Evolutionary conservation across 2,888 invertebrate genomes (phyloP), one percentile per base, ranked within the genome.

Genomic region (Abrostola triplasia): DNA sequence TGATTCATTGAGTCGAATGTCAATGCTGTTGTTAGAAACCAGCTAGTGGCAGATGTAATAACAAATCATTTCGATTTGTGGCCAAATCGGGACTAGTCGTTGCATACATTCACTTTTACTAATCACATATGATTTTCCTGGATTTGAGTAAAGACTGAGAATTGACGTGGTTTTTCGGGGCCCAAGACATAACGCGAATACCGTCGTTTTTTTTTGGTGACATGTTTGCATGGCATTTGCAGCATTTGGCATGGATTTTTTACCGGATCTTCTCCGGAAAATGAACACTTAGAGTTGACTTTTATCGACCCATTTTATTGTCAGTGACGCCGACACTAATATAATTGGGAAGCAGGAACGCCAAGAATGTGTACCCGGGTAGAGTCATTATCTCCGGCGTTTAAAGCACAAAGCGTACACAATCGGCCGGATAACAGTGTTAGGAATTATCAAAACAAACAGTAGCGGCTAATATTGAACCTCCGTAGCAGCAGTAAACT

Each of bases 1-100:
- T 80, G 72, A 74, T 70, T 80, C 70, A 79, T 72, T 56, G 64
- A 65, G 48, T 64, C 57, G 24, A 64, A 77, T 70, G 68, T 76
- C 73, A 76, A 69, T 68, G 64, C 54, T 53, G 64, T 60, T 64
- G 70, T 36, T 72, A 38, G 64, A 64, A 67, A 58, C 68, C 68
- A 53, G 42, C 57, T 56, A 10, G 38, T 44, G 37, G 48, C 58
- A 67, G 64, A 64, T 70, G 59, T 64, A 67, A 63, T 56, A 64
- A 64, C 50, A 67, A 75, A 78, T 74, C 51, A 63, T 59, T 42
- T 47, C 37, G 10, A 51, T 37, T 44, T 66, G 38, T 51, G 41
- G 36, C 38, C 44, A 49, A 48, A 59, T 36, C 51, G 4, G 35
- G 13, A 12, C 50, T 10, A 13, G 42, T 52, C 6, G 37, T 36